Evolutionary conservation across 1,140 invertebrate genomes (phyloP).

Genomic region (Trachymyrmex septentrionalis): DNA sequence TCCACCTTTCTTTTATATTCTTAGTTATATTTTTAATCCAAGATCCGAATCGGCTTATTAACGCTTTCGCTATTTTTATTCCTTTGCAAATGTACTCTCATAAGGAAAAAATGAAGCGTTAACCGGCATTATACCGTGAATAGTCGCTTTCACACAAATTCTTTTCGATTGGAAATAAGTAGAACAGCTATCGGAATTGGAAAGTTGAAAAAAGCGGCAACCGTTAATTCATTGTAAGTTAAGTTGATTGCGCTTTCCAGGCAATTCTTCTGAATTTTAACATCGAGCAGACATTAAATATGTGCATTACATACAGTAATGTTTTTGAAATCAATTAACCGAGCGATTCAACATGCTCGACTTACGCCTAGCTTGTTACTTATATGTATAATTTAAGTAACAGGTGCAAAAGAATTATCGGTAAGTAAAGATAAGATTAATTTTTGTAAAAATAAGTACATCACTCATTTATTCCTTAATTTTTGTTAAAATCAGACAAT

Average conservation of each 20-base stretch:
- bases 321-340: conserved; percentile 20
- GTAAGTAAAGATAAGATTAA: neutral
- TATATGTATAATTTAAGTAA: neutral
- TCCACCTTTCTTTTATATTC: neutral
- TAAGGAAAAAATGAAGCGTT: neutral
- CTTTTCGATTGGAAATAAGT: conserved; percentile 14
- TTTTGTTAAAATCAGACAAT: neutral
- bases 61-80: neutral
- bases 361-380: neutral
- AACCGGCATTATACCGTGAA: neutral
- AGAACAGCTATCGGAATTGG: conserved; percentile 8
- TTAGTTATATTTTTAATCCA: conserved; percentile 7
- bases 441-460: neutral
- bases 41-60: neutral
- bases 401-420: too few relatives aligned
- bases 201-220: conserved; percentile 17
- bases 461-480: neutral
- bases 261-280: conserved; percentile 7
- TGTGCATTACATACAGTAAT: neutral
- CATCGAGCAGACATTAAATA: neutral
- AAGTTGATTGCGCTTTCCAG: neutral
- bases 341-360: neutral
- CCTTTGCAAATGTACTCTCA: neutral
- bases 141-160: neutral
- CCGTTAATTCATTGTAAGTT: conserved; percentile 16